phyloP scores from a whole-genome alignment of 2,797 vertebrate genomes.

The Enteromius thamalakanensis region DNA sequence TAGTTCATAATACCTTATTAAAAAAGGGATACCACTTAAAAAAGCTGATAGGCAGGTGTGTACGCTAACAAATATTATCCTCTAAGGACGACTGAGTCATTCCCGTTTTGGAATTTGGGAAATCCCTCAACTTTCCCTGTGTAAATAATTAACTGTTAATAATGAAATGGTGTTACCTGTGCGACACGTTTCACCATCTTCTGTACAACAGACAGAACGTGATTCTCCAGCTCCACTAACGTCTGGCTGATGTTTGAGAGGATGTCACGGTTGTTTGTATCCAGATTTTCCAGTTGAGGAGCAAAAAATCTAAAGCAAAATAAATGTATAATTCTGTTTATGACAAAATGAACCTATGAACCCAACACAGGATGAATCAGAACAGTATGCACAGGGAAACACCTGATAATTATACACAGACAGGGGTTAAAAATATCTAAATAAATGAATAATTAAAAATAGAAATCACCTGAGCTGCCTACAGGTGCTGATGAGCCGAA shows the following conservation, averaged over 20 bases:
- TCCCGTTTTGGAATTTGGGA: not conserved
- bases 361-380: not conserved
- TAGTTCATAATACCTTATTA: not conserved
- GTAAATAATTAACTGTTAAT: not conserved
- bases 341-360: not conserved
- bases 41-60: not conserved
- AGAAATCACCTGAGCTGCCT: constrained; percentile 67
- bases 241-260: not conserved
- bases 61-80: not conserved
- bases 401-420: not conserved
- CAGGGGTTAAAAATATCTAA: not conserved
- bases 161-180: constrained; percentile 55
- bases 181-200: constrained; percentile 20
- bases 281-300: not conserved
- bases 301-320: constrained; percentile 60
- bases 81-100: not conserved
- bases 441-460: not conserved
- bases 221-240: constrained; percentile 55
- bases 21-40: not conserved
- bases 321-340: not conserved
- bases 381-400: not conserved
- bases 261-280: not conserved
- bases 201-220: constrained; percentile 47
- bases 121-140: constrained; percentile 6
- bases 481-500: constrained; percentile 67